These are phyloP conservation scores for Ptychobarbus kaznakovi DNA, from an alignment of 2,797 vertebrate species.

Conservation along the genomic window DNA sequence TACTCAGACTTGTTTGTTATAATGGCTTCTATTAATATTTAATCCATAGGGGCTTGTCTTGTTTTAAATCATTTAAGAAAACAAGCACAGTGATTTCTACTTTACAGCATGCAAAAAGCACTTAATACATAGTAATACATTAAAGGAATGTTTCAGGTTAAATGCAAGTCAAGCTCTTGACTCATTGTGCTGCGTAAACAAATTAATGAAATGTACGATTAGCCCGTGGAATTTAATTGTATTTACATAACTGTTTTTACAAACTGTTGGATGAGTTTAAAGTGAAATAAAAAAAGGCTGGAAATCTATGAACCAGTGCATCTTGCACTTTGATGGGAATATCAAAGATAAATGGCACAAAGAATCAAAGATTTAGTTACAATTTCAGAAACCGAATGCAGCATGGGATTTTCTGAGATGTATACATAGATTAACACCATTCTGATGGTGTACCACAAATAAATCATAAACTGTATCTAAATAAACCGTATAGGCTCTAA, in stretches of 20 bases:
- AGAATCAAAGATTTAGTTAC: not conserved
- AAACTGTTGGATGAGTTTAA: not conserved
- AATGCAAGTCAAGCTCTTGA: not conserved
- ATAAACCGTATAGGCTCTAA: not conserved
- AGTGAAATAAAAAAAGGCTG: not conserved
- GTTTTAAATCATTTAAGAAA: conserved; percentile 44
- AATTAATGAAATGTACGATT: not conserved
- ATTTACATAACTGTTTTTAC: conserved; percentile 1
- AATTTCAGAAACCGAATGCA: conserved; percentile 5
- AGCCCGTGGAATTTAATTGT: not conserved
- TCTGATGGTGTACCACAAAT: not conserved
- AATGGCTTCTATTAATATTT: conserved; percentile 40
- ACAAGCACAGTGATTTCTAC: conserved; percentile 13
- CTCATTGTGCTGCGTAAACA: not conserved
- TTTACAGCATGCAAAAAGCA: conserved; percentile 1
- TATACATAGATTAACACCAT: not conserved
- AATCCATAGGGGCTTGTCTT: not conserved
- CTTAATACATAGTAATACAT: conserved; percentile 4
- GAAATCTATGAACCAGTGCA: not conserved
- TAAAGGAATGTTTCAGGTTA: conserved; percentile 6
- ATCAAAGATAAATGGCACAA: not conserved
- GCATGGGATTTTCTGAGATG: not conserved
- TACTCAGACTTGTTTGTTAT: conserved; percentile 21
- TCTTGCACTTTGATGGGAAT: not conserved
- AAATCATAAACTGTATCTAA: not conserved